Evolutionary conservation across 2,888 invertebrate genomes (phyloP).

Genomic region (Acleris literana): DNA sequence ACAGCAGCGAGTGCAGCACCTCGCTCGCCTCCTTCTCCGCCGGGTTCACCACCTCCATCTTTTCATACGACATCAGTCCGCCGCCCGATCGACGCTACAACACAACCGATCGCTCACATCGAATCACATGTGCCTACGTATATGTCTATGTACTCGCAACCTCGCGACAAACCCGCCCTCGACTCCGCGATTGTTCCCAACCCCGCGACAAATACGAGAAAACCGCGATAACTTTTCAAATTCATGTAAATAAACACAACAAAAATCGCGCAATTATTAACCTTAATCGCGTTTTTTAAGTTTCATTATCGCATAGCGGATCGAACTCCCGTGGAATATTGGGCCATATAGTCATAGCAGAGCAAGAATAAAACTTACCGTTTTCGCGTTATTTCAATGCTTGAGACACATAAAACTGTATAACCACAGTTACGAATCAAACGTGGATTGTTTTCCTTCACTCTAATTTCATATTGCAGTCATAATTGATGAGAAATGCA

Average conservation of each 20-base stretch:
- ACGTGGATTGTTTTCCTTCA: constrained; percentile 70
- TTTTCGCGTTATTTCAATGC: constrained; percentile 64
- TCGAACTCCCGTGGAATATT: constrained; percentile 85
- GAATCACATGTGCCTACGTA: constrained; percentile 77
- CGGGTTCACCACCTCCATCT: constrained; percentile 86
- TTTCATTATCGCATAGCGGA: constrained; percentile 85
- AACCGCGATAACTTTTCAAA: constrained; percentile 83
- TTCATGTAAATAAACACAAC: constrained; percentile 84
- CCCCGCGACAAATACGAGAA: constrained; percentile 66
- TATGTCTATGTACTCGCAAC: constrained; percentile 76
- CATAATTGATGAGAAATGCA: constrained; percentile 80
- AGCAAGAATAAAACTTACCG: constrained; percentile 81
- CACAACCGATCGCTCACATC: constrained; percentile 70
- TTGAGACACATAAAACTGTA: constrained; percentile 62
- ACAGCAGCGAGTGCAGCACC: constrained; percentile 86
- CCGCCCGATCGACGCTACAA: constrained; percentile 65
- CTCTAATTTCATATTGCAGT: constrained; percentile 79
- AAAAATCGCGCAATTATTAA: constrained; percentile 85
- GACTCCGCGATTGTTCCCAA: constrained; percentile 58
- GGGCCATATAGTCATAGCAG: constrained; percentile 84
- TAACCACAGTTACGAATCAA: constrained; percentile 56
- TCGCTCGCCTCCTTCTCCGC: constrained; percentile 89
- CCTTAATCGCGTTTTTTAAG: constrained; percentile 85
- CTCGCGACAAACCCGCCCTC: constrained; percentile 73
- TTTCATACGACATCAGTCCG: constrained; percentile 75